A percentile compares a stretch with the other conserved stretches of the same genome.
Evolutionary conservation across 2,888 invertebrate species (phyloP).

Genomic region (Argyra leucocephala): DNA sequence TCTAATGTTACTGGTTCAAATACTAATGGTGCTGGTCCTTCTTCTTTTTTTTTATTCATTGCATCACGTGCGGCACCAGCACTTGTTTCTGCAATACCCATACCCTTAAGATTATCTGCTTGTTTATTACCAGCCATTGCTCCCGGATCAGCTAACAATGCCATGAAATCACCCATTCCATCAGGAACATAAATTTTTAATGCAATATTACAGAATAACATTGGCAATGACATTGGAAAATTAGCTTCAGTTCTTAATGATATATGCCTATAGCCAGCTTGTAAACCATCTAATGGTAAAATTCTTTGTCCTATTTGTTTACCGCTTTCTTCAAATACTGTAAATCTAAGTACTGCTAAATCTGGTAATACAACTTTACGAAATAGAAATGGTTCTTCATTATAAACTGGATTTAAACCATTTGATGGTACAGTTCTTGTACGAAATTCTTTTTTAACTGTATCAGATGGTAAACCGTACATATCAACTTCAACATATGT

Average conservation of each 20-base stretch:
- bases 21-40: conserved; percentile 61
- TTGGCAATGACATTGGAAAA: conserved; percentile 96
- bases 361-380: conserved; percentile 98
- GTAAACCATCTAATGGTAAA: conserved; percentile 91
- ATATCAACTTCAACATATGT: conserved; percentile 99
- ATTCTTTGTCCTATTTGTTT: conserved; percentile 95
- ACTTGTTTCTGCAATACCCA: conserved; percentile 80
- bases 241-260: conserved; percentile 96
- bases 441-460: conserved; percentile 94
- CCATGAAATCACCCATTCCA: conserved; percentile 98
- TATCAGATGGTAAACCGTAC: conserved; percentile 93
- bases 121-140: conserved; percentile 82
- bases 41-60: conserved; percentile 61
- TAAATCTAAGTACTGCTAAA: conserved; percentile 91
- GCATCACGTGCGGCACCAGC: conserved; percentile 56
- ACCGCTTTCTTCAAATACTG: conserved; percentile 96
- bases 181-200: conserved; percentile 99
- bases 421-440: conserved; percentile 94
- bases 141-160: conserved; percentile 88
- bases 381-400: conserved; percentile 96
- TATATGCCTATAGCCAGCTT: conserved; percentile 96
- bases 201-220: conserved; percentile 98
- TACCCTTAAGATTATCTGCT: conserved; percentile 84
- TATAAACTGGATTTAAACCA: conserved; percentile 97
- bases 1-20: conserved; percentile 89